Percentiles rank a stretch among this genome's conserved stretches.
phyloP scores from a whole-genome alignment of 2,113 vertebrate genomes.

The Pagrus major region DNA sequence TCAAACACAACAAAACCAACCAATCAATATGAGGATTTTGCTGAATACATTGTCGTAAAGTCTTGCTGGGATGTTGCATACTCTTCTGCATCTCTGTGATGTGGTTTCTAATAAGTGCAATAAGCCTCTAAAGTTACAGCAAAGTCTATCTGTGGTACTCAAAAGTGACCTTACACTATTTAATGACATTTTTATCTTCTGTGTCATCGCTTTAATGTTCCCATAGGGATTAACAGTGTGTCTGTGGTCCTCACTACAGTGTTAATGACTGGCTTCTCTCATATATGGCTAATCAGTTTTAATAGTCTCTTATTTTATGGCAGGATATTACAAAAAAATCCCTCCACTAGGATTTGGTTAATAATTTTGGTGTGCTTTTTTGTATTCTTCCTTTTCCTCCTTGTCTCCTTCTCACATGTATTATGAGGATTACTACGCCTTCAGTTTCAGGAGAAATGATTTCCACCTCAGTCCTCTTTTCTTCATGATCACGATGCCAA shows the following conservation, averaged over 20 bases:
- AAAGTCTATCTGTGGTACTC: slow-evolving; percentile 5
- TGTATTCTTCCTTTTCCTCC: slow-evolving; percentile 5
- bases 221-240: neutral
- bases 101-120: slow-evolving; percentile 7
- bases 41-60: neutral
- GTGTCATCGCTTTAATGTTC: neutral
- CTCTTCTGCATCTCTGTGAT: neutral
- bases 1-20: neutral
- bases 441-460: slow-evolving; percentile 19
- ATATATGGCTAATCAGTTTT: neutral
- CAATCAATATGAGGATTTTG: neutral
- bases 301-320: neutral
- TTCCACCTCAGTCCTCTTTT: slow-evolving; percentile 27
- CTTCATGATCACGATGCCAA: slow-evolving; percentile 37
- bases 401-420: slow-evolving; percentile 6
- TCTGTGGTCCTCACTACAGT: slow-evolving; percentile 11
- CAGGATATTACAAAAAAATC: slow-evolving; percentile 10
- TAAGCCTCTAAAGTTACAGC: neutral
- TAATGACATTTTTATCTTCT: slow-evolving; percentile 23
- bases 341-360: neutral
- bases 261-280: neutral
- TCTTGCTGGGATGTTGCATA: neutral
- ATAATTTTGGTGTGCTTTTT: neutral
- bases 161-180: slow-evolving; percentile 1
- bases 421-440: neutral